Evolutionary conservation across 2,113 vertebrate genomes (phyloP).

Genomic region (Xenus cinereus): DNA sequence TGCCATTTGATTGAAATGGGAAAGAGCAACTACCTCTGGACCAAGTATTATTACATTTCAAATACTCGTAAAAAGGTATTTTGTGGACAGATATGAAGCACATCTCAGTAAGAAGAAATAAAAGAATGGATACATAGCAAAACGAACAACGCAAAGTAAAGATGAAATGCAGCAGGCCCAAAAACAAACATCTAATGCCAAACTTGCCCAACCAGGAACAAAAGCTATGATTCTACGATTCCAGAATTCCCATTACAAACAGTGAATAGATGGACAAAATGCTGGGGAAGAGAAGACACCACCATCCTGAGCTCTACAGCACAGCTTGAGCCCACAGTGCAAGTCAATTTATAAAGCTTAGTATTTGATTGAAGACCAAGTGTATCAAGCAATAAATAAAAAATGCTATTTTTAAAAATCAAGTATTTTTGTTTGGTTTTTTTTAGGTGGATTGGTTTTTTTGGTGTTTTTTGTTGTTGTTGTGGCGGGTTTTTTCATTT

Average conservation of each 20-base stretch:
- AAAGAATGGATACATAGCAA: not conserved
- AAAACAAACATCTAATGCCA: not conserved
- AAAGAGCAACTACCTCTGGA: not conserved
- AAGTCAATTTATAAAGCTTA: not conserved
- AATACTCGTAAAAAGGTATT: not conserved
- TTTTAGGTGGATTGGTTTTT: not conserved
- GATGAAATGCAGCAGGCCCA: not conserved
- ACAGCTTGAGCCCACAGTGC: not conserved
- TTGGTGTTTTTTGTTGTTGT: not conserved
- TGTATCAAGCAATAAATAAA: not conserved
- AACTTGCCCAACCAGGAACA: not conserved
- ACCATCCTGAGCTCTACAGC: not conserved
- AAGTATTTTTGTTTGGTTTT: not conserved
- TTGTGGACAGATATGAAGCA: not conserved
- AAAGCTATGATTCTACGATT: not conserved
- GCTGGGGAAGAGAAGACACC: not conserved
- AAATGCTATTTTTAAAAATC: not conserved
- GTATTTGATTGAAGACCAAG: not conserved
- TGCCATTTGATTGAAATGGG: not conserved
- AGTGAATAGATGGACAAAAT: not conserved
- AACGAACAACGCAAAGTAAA: not conserved
- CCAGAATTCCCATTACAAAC: not conserved
- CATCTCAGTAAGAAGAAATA: not conserved
- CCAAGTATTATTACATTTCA: not conserved
- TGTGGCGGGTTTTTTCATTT: not conserved